These are phyloP conservation scores for Hephaestus fuliginosus DNA, from an alignment of 2,797 vertebrate genomes.

Conservation along the genomic window DNA sequence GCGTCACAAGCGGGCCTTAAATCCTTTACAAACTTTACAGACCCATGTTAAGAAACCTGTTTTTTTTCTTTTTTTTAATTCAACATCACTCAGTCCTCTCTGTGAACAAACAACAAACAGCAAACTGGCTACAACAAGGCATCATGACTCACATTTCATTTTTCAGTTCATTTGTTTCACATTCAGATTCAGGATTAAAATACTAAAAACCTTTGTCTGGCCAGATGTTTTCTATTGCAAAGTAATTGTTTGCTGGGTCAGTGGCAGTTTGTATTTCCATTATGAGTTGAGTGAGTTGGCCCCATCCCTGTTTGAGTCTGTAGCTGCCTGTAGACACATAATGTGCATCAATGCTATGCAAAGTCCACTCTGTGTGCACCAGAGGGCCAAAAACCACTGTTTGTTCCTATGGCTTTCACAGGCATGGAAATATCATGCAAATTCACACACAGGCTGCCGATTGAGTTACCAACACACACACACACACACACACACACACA, in stretches of 20 bases:
- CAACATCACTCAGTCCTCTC: not conserved
- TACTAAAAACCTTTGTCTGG: conserved; percentile 29
- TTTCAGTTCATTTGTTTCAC: conserved; percentile 27
- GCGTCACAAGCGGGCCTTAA: not conserved
- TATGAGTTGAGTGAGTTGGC: conserved; percentile 34
- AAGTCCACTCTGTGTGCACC: conserved; percentile 38
- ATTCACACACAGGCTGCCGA: conserved; percentile 49
- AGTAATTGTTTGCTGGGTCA: conserved; percentile 44
- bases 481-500: no score
- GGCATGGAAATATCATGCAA: conserved; percentile 79
- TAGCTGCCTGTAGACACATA: conserved; percentile 46
- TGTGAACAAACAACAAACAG: not conserved
- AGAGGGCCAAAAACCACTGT: conserved; percentile 32
- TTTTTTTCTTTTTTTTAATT: not conserved
- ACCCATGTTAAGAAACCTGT: no score
- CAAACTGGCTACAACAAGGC: not conserved
- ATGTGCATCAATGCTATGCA: conserved; percentile 58
- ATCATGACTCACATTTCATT: conserved; percentile 1
- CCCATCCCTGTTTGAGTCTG: conserved; percentile 4
- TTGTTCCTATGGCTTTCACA: conserved; percentile 46
- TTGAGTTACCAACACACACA: conserved; percentile 21
- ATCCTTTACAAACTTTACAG: not conserved
- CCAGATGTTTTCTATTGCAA: conserved; percentile 41
- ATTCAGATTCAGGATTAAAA: conserved; percentile 21
- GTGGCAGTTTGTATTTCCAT: conserved; percentile 55